phyloP scores from a whole-genome alignment of 2,797 vertebrate genomes.

The Perodicticus potto region DNA sequence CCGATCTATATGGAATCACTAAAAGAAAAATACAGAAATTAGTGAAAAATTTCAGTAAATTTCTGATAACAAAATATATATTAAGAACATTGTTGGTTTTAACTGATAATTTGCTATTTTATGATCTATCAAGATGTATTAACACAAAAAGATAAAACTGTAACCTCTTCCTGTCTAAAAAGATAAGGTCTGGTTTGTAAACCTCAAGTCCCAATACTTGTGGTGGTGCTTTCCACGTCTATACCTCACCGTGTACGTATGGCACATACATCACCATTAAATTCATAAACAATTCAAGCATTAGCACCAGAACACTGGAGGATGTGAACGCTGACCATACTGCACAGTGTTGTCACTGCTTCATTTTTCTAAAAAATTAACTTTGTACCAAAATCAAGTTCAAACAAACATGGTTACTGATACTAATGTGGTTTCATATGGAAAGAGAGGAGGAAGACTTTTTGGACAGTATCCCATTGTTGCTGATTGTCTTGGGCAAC shows the following conservation, averaged over 20 bases:
- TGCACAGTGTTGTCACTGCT: neutral
- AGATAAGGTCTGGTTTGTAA: neutral
- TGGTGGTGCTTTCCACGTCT: neutral
- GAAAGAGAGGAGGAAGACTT: neutral
- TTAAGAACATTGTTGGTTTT: conserved; percentile 26
- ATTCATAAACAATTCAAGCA: neutral
- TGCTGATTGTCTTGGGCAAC: neutral
- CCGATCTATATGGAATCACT: conserved; percentile 97
- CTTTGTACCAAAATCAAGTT: conserved; percentile 15
- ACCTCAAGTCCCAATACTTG: neutral
- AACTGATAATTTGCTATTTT: neutral
- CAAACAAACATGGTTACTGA: neutral
- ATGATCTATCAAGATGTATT: neutral
- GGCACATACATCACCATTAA: neutral
- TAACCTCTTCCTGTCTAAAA: neutral
- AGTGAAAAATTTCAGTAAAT: neutral
- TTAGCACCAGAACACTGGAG: neutral
- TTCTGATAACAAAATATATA: neutral
- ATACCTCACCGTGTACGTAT: neutral
- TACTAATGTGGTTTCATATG: neutral
- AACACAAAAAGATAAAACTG: neutral
- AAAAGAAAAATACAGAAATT: conserved; percentile 13
- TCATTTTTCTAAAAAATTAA: neutral
- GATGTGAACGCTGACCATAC: neutral
- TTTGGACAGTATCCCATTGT: neutral